A percentile compares a stretch with the other conserved stretches of the same genome.
phyloP scores from a whole-genome alignment of 2,888 invertebrate species.

The Athalia circularis region DNA sequence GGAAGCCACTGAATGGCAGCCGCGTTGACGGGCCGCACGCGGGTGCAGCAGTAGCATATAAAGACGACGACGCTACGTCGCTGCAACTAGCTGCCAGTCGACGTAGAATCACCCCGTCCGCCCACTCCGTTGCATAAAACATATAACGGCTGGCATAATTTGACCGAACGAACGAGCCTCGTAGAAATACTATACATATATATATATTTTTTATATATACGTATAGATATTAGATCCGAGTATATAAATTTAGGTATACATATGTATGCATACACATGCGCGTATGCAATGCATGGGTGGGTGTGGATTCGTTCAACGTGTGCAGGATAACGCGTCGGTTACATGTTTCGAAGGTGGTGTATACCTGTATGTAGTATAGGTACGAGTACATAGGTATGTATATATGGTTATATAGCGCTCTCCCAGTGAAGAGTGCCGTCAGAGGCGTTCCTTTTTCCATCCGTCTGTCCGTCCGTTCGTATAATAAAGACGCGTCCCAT shows the following conservation, averaged over 20 bases:
- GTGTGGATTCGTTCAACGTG: background rate
- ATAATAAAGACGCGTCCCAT: constrained; percentile 72
- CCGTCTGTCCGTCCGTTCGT: constrained; percentile 56
- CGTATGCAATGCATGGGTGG: background rate
- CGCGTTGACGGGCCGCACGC: constrained; percentile 65
- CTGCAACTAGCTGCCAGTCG: background rate
- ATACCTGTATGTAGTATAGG: background rate
- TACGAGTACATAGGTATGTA: constrained; percentile 10
- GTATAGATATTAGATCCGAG: background rate
- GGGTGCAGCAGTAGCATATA: constrained; percentile 26
- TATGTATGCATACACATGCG: background rate
- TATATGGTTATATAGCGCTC: background rate
- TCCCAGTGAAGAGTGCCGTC: constrained; percentile 43
- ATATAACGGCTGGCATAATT: constrained; percentile 51
- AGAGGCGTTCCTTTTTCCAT: constrained; percentile 40
- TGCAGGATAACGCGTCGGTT: background rate
- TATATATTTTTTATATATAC: background rate
- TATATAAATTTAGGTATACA: background rate
- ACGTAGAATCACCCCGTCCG: constrained; percentile 41
- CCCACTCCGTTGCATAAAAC: constrained; percentile 66
- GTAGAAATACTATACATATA: background rate
- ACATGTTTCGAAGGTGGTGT: background rate
- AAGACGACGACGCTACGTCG: background rate
- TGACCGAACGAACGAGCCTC: constrained; percentile 31
- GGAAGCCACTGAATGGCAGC: constrained; percentile 1